Evolutionary conservation across 2,888 invertebrate species (phyloP).

Genomic region (Ochropleura leucogaster): DNA sequence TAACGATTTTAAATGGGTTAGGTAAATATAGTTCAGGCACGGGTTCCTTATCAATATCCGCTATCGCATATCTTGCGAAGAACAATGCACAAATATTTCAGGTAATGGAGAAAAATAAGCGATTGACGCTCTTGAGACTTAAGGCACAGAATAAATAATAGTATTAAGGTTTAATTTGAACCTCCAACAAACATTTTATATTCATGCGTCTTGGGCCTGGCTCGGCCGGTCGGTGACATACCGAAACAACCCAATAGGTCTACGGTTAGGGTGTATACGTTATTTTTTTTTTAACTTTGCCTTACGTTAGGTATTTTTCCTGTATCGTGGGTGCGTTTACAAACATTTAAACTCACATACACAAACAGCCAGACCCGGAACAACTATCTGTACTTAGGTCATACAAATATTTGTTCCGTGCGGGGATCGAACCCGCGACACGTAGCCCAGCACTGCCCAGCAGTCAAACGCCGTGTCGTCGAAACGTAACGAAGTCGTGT

Average conservation of each 20-base stretch:
- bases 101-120: background rate
- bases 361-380: no score
- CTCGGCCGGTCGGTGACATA: background rate
- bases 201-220: background rate
- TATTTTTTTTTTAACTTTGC: no score
- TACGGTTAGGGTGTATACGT: background rate
- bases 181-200: background rate
- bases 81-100: background rate
- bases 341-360: no score
- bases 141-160: background rate
- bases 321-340: no score
- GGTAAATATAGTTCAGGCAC: background rate
- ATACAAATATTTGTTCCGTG: no score
- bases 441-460: no score
- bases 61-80: background rate
- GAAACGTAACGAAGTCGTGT: no score
- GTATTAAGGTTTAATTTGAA: background rate
- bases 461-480: no score
- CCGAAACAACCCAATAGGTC: background rate
- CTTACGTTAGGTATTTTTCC: no score
- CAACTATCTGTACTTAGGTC: no score
- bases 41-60: conserved; percentile 5
- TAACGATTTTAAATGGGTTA: conserved; percentile 6
- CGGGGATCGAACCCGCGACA: no score
- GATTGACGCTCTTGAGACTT: background rate